Evolutionary conservation across 2,113 vertebrate species (phyloP).

Genomic region (Cryptotis parvus): DNA sequence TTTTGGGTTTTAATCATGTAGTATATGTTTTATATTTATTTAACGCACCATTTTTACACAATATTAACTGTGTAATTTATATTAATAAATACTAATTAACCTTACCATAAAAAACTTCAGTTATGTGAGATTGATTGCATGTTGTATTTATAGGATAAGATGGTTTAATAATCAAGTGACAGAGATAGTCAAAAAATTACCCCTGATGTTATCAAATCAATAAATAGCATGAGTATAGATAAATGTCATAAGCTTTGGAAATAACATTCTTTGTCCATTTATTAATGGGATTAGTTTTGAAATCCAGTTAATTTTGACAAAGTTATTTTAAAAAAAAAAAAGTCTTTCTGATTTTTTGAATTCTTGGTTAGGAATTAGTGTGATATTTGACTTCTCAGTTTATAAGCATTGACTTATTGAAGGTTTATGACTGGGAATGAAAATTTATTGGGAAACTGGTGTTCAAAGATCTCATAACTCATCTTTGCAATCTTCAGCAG

Average conservation of each 20-base stretch:
- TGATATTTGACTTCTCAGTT: not conserved
- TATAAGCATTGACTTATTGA: not conserved
- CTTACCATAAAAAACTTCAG: too few species aligned
- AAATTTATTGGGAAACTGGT: not conserved
- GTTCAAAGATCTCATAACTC: not conserved
- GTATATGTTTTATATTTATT: too few species aligned
- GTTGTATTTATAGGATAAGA: not conserved
- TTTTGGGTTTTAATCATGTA: too few species aligned
- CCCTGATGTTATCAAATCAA: not conserved
- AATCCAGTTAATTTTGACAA: not conserved
- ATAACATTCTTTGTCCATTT: not conserved
- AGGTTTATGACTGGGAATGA: not conserved
- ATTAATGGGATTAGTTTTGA: not conserved
- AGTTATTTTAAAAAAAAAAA: slow-evolving; percentile 21
- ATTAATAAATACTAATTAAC: too few species aligned
- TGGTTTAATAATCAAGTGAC: not conserved
- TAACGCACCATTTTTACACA: too few species aligned
- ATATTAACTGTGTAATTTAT: too few species aligned
- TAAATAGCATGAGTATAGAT: not conserved
- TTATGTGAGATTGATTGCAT: too few species aligned
- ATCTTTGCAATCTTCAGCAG: not conserved
- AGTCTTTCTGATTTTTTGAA: not conserved
- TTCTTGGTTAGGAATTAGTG: not conserved
- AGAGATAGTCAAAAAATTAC: not conserved
- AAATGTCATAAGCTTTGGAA: not conserved